phyloP scores from a whole-genome alignment of 2,113 vertebrate species.

The Cephalopterus ornatus region DNA sequence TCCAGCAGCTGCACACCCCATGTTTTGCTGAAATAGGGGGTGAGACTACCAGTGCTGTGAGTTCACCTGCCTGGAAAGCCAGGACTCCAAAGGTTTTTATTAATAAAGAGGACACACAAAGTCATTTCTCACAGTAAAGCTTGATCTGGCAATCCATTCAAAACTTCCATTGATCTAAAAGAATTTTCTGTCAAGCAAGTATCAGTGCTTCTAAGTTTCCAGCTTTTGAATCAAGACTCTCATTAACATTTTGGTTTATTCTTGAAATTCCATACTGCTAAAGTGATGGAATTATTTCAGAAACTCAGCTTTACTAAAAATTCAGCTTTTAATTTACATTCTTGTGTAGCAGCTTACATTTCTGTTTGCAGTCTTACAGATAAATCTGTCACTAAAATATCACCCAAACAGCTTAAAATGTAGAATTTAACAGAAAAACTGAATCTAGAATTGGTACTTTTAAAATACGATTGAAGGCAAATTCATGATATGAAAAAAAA shows the following conservation, averaged over 20 bases:
- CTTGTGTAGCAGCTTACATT: background rate
- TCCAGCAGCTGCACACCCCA: background rate
- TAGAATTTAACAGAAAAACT: background rate
- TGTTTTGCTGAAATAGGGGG: background rate
- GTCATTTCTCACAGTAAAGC: background rate
- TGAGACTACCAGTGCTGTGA: background rate
- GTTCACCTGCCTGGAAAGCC: background rate
- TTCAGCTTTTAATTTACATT: conserved; percentile 1
- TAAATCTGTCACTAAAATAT: conserved; percentile 17
- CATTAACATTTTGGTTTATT: background rate
- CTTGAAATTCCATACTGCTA: background rate
- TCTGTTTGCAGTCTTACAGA: background rate
- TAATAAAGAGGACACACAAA: background rate
- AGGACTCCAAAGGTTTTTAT: background rate
- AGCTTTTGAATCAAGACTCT: background rate
- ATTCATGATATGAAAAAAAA: background rate
- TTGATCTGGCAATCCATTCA: background rate
- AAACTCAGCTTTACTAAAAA: background rate
- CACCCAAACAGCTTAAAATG: background rate
- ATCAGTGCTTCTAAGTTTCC: background rate
- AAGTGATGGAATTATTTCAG: conserved; percentile 8
- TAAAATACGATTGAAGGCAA: background rate
- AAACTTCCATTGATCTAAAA: background rate
- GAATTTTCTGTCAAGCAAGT: background rate
- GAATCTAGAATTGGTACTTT: background rate